Evolutionary conservation across 2,888 invertebrate species (phyloP).

Genomic region (Cartodere bifasciata): DNA sequence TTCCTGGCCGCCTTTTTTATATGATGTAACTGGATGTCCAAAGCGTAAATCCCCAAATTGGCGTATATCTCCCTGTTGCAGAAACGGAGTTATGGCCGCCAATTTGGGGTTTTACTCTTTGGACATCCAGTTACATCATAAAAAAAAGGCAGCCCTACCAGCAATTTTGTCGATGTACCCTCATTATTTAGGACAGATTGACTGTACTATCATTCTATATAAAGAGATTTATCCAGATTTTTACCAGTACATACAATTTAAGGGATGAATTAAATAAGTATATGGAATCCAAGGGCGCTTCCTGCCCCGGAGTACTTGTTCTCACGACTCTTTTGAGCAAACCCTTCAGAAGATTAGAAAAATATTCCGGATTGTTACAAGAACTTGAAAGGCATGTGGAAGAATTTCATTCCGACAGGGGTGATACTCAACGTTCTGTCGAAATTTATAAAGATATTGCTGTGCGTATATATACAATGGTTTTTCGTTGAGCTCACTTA

Average conservation of each 20-base stretch:
- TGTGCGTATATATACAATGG: slow-evolving; percentile 41
- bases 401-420: slow-evolving; percentile 89
- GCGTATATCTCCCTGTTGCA: no score
- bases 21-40: no score
- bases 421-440: slow-evolving; percentile 91
- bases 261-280: slow-evolving; percentile 74
- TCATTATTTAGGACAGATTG: no score
- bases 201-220: no score
- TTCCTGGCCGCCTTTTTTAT: neutral
- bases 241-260: slow-evolving; percentile 13
- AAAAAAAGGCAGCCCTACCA: no score
- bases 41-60: no score
- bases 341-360: slow-evolving; percentile 88
- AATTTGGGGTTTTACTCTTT: no score
- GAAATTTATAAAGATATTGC: slow-evolving; percentile 91
- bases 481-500: neutral
- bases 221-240: no score
- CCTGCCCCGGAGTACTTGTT: slow-evolving; percentile 75
- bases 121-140: no score
- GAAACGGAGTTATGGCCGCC: no score
- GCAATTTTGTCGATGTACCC: no score
- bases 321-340: slow-evolving; percentile 88
- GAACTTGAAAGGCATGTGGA: slow-evolving; percentile 93
- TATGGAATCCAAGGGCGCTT: slow-evolving; percentile 81
- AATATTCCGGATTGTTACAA: slow-evolving; percentile 88